A percentile compares a stretch with the other conserved stretches of the same genome.
These are phyloP conservation scores for Indicator maculatus DNA, from an alignment of 2,113 vertebrate species.

Conservation along the genomic window DNA sequence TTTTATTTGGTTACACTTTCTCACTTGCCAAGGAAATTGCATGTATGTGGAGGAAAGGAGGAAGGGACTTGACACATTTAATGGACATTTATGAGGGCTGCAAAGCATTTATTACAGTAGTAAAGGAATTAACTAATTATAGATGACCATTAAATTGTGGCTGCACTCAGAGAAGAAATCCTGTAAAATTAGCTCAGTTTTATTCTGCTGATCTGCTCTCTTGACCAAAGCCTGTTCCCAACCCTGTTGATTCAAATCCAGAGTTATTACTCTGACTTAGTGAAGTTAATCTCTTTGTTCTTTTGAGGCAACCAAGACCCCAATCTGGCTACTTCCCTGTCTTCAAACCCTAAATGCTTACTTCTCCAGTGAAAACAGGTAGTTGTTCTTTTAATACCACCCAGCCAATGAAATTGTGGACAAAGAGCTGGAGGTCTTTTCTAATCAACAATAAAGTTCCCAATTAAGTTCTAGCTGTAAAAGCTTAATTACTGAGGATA, in stretches of 20 bases:
- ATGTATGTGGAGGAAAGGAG: constrained; percentile 15
- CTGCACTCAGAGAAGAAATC: constrained; percentile 23
- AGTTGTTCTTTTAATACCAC: neutral
- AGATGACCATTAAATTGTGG: constrained; percentile 44
- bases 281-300: neutral
- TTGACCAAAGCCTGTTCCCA: constrained; percentile 27
- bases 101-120: constrained; percentile 36
- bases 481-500: constrained; percentile 55
- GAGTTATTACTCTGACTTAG: constrained; percentile 5
- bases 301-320: neutral
- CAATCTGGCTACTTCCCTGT: neutral
- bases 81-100: constrained; percentile 19
- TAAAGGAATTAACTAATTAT: constrained; percentile 57
- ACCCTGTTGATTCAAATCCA: neutral
- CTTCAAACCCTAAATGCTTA: neutral
- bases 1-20: neutral
- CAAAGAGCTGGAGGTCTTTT: neutral
- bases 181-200: constrained; percentile 36
- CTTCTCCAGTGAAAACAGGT: neutral
- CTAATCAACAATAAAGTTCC: constrained; percentile 47
- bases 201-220: constrained; percentile 17
- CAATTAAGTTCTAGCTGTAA: constrained; percentile 50
- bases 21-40: constrained; percentile 52
- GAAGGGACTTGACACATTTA: constrained; percentile 53
- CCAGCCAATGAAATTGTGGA: neutral